phyloP scores from a whole-genome alignment of 2,113 vertebrate species.

The Pangasianodon hypophthalmus region DNA sequence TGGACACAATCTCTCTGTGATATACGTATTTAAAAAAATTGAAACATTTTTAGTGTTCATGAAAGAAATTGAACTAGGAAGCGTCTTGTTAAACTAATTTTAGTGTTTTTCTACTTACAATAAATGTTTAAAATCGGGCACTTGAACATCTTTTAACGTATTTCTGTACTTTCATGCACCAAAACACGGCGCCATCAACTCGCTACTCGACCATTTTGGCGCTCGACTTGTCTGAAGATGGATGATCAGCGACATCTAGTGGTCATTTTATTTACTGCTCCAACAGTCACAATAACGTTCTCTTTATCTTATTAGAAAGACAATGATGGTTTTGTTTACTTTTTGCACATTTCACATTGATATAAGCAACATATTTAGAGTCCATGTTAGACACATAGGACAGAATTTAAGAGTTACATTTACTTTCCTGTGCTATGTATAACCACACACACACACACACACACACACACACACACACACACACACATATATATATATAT shows the following conservation, averaged over 20 bases:
- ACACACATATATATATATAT: too few species aligned
- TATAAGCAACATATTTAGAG: neutral
- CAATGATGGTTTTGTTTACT: neutral
- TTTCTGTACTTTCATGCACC: neutral
- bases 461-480: neutral
- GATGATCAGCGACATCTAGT: slow-evolving; percentile 55
- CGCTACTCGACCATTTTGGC: neutral
- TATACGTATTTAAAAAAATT: too few species aligned
- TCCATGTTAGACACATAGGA: neutral
- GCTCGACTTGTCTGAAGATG: neutral
- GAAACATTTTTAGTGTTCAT: too few species aligned
- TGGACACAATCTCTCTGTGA: neutral
- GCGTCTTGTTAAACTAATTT: too few species aligned
- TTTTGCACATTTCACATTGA: neutral
- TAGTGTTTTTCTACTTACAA: neutral
- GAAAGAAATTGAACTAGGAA: too few species aligned
- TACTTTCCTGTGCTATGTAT: neutral
- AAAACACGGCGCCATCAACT: neutral
- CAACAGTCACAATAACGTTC: too few species aligned
- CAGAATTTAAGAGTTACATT: neutral
- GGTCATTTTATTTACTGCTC: neutral
- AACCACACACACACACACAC: neutral
- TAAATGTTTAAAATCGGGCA: neutral
- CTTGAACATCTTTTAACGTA: neutral
- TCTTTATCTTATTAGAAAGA: neutral